A percentile compares a stretch with the other conserved stretches of the same genome.
Conservation (phyloP, 2,888 invertebrate species). For the Melitaea athalia region DNA sequence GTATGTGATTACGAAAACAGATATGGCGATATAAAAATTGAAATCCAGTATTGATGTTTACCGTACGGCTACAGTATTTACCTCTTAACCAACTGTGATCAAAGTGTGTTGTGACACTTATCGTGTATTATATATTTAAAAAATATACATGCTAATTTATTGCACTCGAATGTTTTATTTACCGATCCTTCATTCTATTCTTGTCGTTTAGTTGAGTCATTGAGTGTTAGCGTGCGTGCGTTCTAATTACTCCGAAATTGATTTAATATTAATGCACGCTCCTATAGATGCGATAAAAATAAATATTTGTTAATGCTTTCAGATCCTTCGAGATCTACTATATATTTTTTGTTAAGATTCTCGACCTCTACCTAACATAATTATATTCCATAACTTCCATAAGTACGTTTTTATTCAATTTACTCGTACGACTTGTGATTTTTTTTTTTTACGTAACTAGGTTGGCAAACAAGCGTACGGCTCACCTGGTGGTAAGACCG, state of each 20-base stretch:
- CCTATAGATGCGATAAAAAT: slow-evolving; percentile 31
- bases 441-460: no score
- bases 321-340: no score
- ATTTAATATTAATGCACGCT: slow-evolving; percentile 36
- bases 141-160: slow-evolving; percentile 42
- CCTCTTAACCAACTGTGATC: slow-evolving; percentile 78
- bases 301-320: background rate
- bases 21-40: background rate
- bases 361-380: slow-evolving; percentile 52
- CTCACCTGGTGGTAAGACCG: no score
- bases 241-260: background rate
- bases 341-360: background rate
- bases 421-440: background rate
- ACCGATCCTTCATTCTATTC: slow-evolving; percentile 16
- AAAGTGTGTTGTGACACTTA: slow-evolving; percentile 45
- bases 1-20: slow-evolving; percentile 6
- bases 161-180: slow-evolving; percentile 37
- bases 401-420: background rate
- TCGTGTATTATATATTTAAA: slow-evolving; percentile 40
- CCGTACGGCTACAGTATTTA: slow-evolving; percentile 66
- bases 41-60: slow-evolving; percentile 38
- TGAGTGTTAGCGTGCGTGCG: no score
- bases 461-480: no score
- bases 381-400: background rate
- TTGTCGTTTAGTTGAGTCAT: slow-evolving; percentile 9